These are phyloP conservation scores for Oxyura jamaicensis DNA, from an alignment of 2,113 vertebrate species.

Conservation along the genomic window DNA sequence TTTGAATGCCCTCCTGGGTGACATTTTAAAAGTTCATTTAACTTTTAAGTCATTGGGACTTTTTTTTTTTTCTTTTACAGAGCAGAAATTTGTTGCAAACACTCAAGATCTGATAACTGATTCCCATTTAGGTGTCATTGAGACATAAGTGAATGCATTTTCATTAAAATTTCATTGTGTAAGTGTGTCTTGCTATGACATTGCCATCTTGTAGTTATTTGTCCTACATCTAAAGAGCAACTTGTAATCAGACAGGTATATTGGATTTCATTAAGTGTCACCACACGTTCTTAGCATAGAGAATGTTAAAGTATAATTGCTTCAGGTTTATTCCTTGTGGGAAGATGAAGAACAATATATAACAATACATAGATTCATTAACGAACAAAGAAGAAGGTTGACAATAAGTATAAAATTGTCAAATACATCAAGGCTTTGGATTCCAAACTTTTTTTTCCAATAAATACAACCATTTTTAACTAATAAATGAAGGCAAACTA, in stretches of 20 bases:
- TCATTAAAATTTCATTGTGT: conserved; percentile 76
- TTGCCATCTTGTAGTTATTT: conserved; percentile 67
- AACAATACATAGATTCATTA: not conserved
- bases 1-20: conserved; percentile 74
- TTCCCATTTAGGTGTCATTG: conserved; percentile 71
- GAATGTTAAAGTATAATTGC: conserved; percentile 55
- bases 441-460: not conserved
- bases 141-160: conserved; percentile 60
- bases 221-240: conserved; percentile 62
- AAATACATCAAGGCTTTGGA: not conserved
- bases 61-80: conserved; percentile 13
- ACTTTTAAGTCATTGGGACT: not conserved
- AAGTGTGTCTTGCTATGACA: conserved; percentile 67
- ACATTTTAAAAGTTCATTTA: conserved; percentile 80
- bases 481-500: not conserved
- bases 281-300: conserved; percentile 33
- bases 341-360: not conserved
- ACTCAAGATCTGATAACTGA: conserved; percentile 69
- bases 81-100: conserved; percentile 62
- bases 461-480: not conserved
- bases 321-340: conserved; percentile 31
- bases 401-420: not conserved
- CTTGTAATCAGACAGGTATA: conserved; percentile 59
- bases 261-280: conserved; percentile 63
- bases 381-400: not conserved